Percentiles rank a stretch among this genome's conserved stretches.
These are phyloP conservation scores for Parnassius smintheus DNA, from an alignment of 2,888 invertebrate genomes.

Conservation along the genomic window DNA sequence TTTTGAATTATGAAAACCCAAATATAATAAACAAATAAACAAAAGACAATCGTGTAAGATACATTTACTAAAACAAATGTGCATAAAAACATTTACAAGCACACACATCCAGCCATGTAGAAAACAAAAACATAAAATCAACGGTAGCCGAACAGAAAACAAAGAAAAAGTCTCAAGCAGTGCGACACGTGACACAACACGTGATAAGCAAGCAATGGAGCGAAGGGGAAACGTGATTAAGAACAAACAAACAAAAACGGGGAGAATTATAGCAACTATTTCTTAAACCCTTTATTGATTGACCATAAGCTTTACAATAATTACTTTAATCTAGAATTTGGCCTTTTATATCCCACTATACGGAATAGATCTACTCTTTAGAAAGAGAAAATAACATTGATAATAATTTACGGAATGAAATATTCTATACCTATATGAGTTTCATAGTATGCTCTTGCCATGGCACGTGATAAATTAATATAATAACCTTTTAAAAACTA, in stretches of 20 bases:
- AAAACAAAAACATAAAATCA: slow-evolving; percentile 12
- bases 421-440: too few species aligned
- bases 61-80: background rate
- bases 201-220: slow-evolving; percentile 12
- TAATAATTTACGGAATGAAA: too few species aligned
- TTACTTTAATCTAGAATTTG: too few species aligned
- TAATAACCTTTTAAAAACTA: too few species aligned
- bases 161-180: slow-evolving; percentile 15
- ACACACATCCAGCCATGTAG: slow-evolving; percentile 16
- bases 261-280: slow-evolving; percentile 18
- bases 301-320: too few species aligned
- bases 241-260: slow-evolving; percentile 13
- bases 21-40: too few species aligned
- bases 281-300: slow-evolving; percentile 1
- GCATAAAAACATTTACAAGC: slow-evolving; percentile 9
- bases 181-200: slow-evolving; percentile 16
- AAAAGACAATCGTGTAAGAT: background rate
- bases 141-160: slow-evolving; percentile 24
- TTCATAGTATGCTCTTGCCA: too few species aligned
- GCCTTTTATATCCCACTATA: too few species aligned
- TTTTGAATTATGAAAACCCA: too few species aligned
- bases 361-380: too few species aligned
- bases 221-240: slow-evolving; percentile 13
- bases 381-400: too few species aligned
- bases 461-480: too few species aligned